A percentile compares a stretch with the other conserved stretches of the same genome.
These are phyloP conservation scores for Tolypeutes matacus DNA, from an alignment of 2,797 vertebrate species.

Conservation along the genomic window DNA sequence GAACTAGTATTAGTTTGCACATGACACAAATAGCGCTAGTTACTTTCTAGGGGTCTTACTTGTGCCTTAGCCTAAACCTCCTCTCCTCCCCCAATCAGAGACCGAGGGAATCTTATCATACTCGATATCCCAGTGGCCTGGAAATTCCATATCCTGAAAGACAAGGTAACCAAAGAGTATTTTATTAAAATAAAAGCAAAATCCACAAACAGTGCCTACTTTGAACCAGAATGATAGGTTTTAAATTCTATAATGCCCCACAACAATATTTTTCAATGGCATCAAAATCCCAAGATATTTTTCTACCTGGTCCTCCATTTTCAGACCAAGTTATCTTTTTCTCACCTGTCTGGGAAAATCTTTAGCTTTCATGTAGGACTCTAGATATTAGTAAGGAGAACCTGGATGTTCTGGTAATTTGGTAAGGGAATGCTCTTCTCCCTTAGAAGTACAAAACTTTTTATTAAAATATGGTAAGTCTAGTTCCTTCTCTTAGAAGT, in stretches of 20 bases:
- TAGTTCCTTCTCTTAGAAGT: not conserved
- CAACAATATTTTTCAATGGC: not conserved
- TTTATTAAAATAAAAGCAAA: slow-evolving; percentile 23
- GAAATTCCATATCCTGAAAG: not conserved
- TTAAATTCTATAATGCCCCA: not conserved
- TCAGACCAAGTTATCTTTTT: slow-evolving; percentile 3
- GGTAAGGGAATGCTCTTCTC: not conserved
- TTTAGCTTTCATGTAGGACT: not conserved
- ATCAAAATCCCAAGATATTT: not conserved
- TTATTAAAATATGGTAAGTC: not conserved
- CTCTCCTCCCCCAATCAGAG: not conserved
- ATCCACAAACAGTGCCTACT: not conserved
- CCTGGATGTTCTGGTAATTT: not conserved
- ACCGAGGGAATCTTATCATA: not conserved
- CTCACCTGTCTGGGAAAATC: not conserved
- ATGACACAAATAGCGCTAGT: not conserved
- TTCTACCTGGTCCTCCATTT: not conserved
- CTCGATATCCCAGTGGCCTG: not conserved
- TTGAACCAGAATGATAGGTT: not conserved
- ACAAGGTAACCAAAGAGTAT: not conserved
- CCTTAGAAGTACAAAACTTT: not conserved
- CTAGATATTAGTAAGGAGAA: not conserved
- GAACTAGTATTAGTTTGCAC: not conserved
- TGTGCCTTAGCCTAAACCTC: not conserved
- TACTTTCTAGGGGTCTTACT: not conserved